A percentile compares a stretch with the other conserved stretches of the same genome.
phyloP scores from a whole-genome alignment of 1,140 invertebrate genomes.

The Wasmannia auropunctata region DNA sequence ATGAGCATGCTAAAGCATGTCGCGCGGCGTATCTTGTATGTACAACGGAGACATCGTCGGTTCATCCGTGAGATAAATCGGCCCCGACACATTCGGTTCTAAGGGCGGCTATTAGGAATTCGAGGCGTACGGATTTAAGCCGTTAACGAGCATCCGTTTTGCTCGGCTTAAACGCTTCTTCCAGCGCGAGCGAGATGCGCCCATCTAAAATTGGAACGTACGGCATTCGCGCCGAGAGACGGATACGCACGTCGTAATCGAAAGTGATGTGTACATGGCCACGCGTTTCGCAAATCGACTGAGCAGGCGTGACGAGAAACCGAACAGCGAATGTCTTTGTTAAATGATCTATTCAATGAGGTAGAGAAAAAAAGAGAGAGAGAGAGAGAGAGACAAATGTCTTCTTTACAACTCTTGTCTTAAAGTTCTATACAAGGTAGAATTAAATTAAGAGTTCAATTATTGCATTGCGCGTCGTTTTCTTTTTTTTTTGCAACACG shows the following conservation, averaged over 20 bases:
- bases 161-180: constrained; percentile 25
- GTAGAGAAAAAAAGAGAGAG: too few species aligned
- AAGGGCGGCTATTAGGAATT: constrained; percentile 40
- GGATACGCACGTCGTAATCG: constrained; percentile 20
- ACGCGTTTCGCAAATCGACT: constrained; percentile 22
- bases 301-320: neutral
- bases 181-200: neutral
- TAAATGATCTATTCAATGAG: neutral
- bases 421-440: neutral
- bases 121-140: constrained; percentile 20
- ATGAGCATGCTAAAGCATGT: neutral
- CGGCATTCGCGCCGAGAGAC: constrained; percentile 10
- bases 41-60: neutral
- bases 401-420: neutral
- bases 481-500: neutral
- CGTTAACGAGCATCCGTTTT: constrained; percentile 27
- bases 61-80: constrained; percentile 36
- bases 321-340: neutral
- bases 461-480: constrained; percentile 1
- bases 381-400: too few species aligned
- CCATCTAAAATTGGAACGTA: constrained; percentile 51
- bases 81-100: neutral
- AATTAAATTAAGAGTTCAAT: neutral
- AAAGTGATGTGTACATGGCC: constrained; percentile 6
- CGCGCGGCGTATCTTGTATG: neutral